Conservation (phyloP, 2,888 invertebrate species). For the Acanthococcus lagerstroemiae region DNA sequence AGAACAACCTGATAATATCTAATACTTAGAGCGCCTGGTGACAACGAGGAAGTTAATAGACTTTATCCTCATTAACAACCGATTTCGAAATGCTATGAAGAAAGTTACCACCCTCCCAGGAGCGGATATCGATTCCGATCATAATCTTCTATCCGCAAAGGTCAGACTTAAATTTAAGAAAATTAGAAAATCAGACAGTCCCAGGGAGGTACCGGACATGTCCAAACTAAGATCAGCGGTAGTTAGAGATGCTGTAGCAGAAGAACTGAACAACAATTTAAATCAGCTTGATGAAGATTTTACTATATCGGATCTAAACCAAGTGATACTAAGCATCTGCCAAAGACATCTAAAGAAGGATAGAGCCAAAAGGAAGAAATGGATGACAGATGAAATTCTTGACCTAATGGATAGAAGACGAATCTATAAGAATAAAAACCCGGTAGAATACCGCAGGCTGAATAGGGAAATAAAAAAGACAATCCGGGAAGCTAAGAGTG, state of each 20-base stretch:
- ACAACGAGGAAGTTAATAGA: too few species aligned
- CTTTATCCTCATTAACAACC: conserved; percentile 35
- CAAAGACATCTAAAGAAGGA: not conserved
- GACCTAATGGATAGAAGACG: not conserved
- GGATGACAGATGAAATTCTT: conserved; percentile 5
- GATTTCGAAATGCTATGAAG: conserved; percentile 2
- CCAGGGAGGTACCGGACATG: not conserved
- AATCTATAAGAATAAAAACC: not conserved
- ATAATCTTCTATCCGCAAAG: conserved; percentile 8
- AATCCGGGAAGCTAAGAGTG: not conserved
- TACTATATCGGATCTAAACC: not conserved
- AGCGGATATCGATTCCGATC: not conserved
- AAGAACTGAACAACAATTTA: not conserved
- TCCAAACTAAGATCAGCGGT: not conserved
- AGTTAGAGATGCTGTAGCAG: not conserved
- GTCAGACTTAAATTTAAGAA: conserved; percentile 14
- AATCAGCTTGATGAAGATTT: not conserved
- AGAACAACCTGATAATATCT: too few species aligned
- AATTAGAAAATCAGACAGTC: not conserved
- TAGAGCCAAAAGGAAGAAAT: not conserved
- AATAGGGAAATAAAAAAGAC: not conserved
- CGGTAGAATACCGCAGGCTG: not conserved
- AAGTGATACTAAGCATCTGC: not conserved
- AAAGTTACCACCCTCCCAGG: not conserved
- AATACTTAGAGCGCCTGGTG: too few species aligned